A percentile compares a stretch with the other conserved stretches of the same genome.
phyloP scores from a whole-genome alignment of 1,140 invertebrate species.

The Drosophila yakuba region DNA sequence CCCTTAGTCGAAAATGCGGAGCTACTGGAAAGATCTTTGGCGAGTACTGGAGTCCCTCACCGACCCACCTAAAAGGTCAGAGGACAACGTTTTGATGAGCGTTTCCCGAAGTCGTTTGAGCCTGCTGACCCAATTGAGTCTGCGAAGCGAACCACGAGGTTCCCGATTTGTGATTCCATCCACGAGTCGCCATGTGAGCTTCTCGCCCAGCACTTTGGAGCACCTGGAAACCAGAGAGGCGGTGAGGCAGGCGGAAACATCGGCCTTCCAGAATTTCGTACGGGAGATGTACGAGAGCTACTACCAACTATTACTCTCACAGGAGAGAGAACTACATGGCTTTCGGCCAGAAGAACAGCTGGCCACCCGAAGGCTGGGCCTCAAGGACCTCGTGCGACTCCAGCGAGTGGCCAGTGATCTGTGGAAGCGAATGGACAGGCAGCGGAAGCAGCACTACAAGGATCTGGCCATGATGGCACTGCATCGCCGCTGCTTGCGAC shows the following conservation, averaged over 20 bases:
- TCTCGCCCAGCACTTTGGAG: slow-evolving; percentile 29
- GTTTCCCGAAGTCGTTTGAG: neutral
- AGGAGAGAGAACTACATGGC: neutral
- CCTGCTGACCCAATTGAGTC: neutral
- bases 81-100: neutral
- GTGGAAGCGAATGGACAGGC: slow-evolving; percentile 12
- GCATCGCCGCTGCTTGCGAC: neutral
- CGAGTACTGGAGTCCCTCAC: neutral
- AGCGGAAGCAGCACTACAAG: slow-evolving; percentile 10
- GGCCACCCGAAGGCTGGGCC: neutral
- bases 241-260: slow-evolving; percentile 7
- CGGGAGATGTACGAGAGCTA: slow-evolving; percentile 22
- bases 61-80: neutral
- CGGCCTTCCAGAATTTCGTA: slow-evolving; percentile 30
- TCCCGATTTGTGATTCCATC: neutral
- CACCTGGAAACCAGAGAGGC: neutral
- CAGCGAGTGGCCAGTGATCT: slow-evolving; percentile 20
- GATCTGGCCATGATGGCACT: slow-evolving; percentile 11
- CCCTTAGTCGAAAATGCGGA: neutral
- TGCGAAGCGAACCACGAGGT: neutral
- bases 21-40: neutral
- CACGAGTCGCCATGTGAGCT: slow-evolving; percentile 16
- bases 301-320: slow-evolving; percentile 9
- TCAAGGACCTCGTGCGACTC: slow-evolving; percentile 4
- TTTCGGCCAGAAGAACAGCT: neutral